Percentiles rank a stretch among this genome's conserved stretches.
Evolutionary conservation across 2,888 invertebrate genomes (phyloP).

Genomic region (Drosophila conformis): DNA sequence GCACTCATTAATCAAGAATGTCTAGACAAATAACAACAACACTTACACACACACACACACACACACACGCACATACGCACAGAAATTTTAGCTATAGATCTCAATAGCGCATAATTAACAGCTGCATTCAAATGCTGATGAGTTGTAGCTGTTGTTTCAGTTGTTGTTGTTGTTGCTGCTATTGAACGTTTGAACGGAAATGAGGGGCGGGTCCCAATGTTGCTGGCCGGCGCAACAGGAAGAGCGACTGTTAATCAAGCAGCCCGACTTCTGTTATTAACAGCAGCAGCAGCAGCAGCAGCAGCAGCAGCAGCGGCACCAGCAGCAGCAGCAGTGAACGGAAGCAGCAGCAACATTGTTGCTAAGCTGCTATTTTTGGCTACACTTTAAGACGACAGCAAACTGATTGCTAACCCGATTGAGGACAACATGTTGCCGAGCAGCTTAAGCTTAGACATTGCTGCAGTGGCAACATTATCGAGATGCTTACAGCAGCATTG

Average conservation of each 20-base stretch:
- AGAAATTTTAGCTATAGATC: slow-evolving; percentile 29
- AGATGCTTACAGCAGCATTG: neutral
- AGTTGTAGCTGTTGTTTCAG: slow-evolving; percentile 25
- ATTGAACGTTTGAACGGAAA: slow-evolving; percentile 44
- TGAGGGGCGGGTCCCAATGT: slow-evolving; percentile 49
- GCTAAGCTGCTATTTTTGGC: slow-evolving; percentile 14
- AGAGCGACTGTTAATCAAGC: slow-evolving; percentile 50
- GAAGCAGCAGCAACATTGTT: slow-evolving; percentile 32
- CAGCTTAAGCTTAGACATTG: slow-evolving; percentile 4
- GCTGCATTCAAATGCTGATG: slow-evolving; percentile 41
- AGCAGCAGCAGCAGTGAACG: slow-evolving; percentile 4
- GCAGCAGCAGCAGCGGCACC: slow-evolving; percentile 3
- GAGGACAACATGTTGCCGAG: slow-evolving; percentile 18
- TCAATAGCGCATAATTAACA: slow-evolving; percentile 47
- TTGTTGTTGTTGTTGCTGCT: slow-evolving; percentile 26
- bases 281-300: slow-evolving; percentile 38
- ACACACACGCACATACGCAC: neutral
- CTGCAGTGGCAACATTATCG: neutral
- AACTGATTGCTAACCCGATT: neutral
- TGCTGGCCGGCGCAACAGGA: slow-evolving; percentile 36
- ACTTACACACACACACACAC: slow-evolving; percentile 17
- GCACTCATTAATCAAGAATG: slow-evolving; percentile 63
- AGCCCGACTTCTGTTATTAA: slow-evolving; percentile 15
- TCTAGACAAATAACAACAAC: slow-evolving; percentile 69
- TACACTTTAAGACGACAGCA: neutral